These are phyloP conservation scores for Dipodomys spectabilis DNA, from an alignment of 2,113 vertebrate genomes.

Conservation along the genomic window DNA sequence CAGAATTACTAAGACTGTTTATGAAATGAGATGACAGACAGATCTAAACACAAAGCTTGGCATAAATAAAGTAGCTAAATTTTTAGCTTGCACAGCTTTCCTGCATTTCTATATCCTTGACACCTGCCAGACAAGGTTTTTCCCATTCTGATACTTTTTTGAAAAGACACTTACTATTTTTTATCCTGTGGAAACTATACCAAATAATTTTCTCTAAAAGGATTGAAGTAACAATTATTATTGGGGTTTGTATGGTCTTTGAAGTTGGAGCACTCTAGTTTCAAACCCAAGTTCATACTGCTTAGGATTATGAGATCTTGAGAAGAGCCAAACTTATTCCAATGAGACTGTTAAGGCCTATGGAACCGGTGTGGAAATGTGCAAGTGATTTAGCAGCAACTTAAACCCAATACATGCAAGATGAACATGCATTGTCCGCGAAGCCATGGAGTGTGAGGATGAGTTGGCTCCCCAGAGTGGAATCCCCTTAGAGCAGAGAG, in stretches of 20 bases:
- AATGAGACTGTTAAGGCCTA: neutral
- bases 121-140: fast-evolving
- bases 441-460: too few relatives aligned
- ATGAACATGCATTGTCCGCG: neutral
- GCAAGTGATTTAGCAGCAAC: neutral
- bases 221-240: neutral
- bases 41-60: fast-evolving
- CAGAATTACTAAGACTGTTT: fast-evolving
- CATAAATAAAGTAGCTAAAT: neutral
- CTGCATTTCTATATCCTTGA: neutral
- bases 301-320: neutral
- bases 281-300: neutral
- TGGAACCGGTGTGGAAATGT: neutral
- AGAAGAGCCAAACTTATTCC: neutral
- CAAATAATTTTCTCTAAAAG: neutral
- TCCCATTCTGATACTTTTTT: neutral
- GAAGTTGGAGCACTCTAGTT: neutral
- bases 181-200: neutral
- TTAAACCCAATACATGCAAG: neutral
- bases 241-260: neutral
- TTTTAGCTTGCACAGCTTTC: neutral
- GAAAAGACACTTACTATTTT: neutral
- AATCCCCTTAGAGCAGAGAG: neutral
- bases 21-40: neutral
- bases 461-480: neutral